These are phyloP conservation scores for Ficedula albicollis DNA, from an alignment of 2,797 vertebrate species.

Conservation along the genomic window DNA sequence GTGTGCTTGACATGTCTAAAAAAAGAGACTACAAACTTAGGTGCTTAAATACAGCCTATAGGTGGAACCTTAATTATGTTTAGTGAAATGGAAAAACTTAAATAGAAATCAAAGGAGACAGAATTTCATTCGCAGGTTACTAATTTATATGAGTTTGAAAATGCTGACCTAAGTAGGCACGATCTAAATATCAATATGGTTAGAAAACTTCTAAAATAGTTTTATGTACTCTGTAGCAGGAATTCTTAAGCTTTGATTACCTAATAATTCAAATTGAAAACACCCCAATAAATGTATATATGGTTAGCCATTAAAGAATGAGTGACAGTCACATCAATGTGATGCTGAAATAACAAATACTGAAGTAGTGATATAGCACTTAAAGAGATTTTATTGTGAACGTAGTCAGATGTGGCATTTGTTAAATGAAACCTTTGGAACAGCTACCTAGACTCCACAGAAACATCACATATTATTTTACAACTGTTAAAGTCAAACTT, in stretches of 20 bases:
- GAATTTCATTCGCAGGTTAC: neutral
- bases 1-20: neutral
- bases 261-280: neutral
- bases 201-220: neutral
- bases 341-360: neutral
- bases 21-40: neutral
- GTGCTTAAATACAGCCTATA: neutral
- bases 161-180: neutral
- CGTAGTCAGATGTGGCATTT: neutral
- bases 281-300: neutral
- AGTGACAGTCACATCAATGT: neutral
- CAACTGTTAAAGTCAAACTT: neutral
- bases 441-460: neutral
- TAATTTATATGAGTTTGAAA: neutral
- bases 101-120: neutral
- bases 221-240: neutral
- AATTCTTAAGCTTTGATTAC: neutral
- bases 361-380: neutral
- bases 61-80: neutral
- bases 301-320: neutral
- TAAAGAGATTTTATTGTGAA: neutral
- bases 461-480: neutral
- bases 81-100: neutral
- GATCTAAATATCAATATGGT: neutral
- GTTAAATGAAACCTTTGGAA: neutral